Evolutionary conservation across 2,888 invertebrate genomes (phyloP).

Genomic region (Rotaria magnacalcarata): DNA sequence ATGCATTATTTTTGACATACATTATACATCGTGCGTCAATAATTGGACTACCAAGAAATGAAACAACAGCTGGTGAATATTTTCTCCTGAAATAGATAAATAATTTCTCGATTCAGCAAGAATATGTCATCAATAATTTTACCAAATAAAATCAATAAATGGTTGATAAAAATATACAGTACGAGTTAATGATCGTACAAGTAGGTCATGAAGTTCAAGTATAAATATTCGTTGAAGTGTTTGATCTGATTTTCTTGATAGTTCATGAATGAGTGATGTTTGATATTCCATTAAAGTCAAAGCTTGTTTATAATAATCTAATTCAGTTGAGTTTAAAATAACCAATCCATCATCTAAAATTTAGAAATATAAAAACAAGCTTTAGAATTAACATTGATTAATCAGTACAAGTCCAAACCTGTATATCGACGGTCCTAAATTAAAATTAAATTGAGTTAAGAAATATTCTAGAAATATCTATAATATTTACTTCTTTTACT

Average conservation of each 20-base stretch:
- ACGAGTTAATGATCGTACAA: neutral
- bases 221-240: conserved; percentile 29
- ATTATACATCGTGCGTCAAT: conserved; percentile 31
- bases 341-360: neutral
- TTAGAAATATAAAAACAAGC: neutral
- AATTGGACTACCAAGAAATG: conserved; percentile 26
- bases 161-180: conserved; percentile 2
- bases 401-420: neutral
- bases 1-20: conserved; percentile 21
- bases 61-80: conserved; percentile 24
- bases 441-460: neutral
- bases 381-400: neutral
- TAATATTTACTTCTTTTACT: neutral
- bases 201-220: conserved; percentile 10
- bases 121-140: neutral
- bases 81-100: neutral
- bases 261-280: neutral
- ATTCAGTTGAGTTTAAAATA: neutral
- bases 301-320: neutral
- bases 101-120: neutral
- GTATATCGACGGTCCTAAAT: neutral
- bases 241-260: conserved; percentile 24
- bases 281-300: conserved; percentile 31
- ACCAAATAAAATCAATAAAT: conserved; percentile 34
- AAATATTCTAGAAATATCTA: no score